Evolutionary conservation across 2,797 vertebrate genomes (phyloP).

Genomic region (Enteromius viviparus): DNA sequence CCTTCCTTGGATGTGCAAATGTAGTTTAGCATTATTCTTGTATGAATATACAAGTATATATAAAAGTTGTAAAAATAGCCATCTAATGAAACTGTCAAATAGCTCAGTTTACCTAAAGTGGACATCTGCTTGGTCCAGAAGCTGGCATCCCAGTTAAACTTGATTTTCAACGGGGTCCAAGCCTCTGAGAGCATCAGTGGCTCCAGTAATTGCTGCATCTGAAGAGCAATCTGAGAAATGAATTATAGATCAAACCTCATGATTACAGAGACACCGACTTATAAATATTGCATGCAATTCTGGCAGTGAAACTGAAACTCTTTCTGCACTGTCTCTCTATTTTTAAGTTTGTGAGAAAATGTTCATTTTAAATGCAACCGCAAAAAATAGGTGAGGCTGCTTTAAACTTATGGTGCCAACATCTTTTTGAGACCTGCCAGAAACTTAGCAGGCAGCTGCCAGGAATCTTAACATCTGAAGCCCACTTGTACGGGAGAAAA

Average conservation of each 20-base stretch:
- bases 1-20: background rate
- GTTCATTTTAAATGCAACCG: background rate
- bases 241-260: constrained; percentile 44
- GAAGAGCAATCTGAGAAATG: constrained; percentile 87
- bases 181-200: constrained; percentile 82
- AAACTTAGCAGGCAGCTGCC: constrained; percentile 1
- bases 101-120: constrained; percentile 81
- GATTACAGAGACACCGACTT: constrained; percentile 10
- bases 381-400: background rate
- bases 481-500: background rate
- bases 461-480: constrained; percentile 23
- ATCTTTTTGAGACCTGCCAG: constrained; percentile 28
- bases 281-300: constrained; percentile 46
- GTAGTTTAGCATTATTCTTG: background rate
- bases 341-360: constrained; percentile 3
- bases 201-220: constrained; percentile 94
- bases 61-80: background rate
- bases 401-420: background rate
- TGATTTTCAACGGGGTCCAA: constrained; percentile 88
- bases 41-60: background rate
- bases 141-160: constrained; percentile 96
- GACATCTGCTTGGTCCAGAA: constrained; percentile 96
- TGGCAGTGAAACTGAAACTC: constrained; percentile 31
- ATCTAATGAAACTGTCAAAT: background rate
- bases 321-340: background rate